Evolutionary conservation across 1,140 invertebrate species (phyloP), one percentile per base, ranked within the genome.

Genomic region (Platyscapa corneri): DNA sequence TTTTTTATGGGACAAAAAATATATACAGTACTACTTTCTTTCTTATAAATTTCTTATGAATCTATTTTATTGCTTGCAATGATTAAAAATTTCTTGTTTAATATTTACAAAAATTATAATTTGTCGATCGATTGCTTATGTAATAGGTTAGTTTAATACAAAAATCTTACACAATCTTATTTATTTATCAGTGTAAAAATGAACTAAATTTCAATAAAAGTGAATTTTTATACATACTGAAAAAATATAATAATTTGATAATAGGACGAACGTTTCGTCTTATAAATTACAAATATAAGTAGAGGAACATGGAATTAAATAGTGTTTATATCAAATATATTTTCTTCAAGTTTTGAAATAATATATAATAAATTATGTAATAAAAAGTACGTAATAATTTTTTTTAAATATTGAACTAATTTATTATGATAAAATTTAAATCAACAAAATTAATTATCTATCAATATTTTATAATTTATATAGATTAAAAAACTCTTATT

Each of bases 91-190:
- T 79, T 14, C 16, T 65, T 12, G 14, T 37, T 18, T 78, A 39
- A 39, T 18, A 65, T 27, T 14, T 79, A 56, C 42, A 79, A 32
- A 65, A 79, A 79, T 81, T 80, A 70, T 42, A 64, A 42, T 70
- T 72, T 74, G 23, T 49, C n/a, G 60, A 82, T 72, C 46, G 7
- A 82, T 49, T 70, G 49, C 14, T 53, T 56, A n/a, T 32, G 34
- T 30, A n/a, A 65, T 70, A 75, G 30, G 67, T 5, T 37, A 37
- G 37, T 70, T 70, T 70, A 39, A 37, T 34, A 70, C 5, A 70
- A n/a, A 23, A 42, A 42, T 27, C 37, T 18, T 74, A 18, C n/a
- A 20, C 7, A 74, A 42, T 12, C 27, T 74, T 74, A 42, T 74
- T 74, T 74, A 74, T 39, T 49, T 18, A 75, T 49, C n/a, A 75